Conservation (phyloP, 2,888 invertebrate species). For the Azorinus chamasolen region DNA sequence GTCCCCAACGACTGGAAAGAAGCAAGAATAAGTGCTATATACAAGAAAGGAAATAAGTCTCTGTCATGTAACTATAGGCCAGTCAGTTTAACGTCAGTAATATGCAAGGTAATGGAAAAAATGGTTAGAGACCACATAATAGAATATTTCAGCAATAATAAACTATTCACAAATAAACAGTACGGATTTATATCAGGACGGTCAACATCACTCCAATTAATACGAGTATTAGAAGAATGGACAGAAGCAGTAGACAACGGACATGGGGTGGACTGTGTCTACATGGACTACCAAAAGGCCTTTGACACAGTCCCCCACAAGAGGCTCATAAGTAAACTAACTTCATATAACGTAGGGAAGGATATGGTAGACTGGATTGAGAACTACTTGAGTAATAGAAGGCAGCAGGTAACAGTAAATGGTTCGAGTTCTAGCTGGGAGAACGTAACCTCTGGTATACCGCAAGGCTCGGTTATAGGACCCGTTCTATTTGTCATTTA, state of each 20-base stretch:
- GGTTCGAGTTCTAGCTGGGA: no score
- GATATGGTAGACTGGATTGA: conserved; percentile 5
- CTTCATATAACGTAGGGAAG: neutral
- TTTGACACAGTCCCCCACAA: conserved; percentile 9
- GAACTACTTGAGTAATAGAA: neutral
- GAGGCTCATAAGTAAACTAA: neutral
- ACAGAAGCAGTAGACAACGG: neutral
- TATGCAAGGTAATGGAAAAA: neutral
- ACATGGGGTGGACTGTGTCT: neutral
- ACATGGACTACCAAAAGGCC: conserved; percentile 5
- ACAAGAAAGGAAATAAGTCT: neutral
- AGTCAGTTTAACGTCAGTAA: neutral
- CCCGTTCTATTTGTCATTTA: conserved; percentile 30
- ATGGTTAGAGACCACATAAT: neutral
- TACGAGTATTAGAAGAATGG: no score
- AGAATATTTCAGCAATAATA: no score
- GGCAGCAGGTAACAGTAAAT: neutral
- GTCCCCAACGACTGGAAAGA: neutral
- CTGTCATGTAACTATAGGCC: neutral
- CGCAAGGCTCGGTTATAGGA: conserved; percentile 4
- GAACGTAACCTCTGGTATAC: conserved; percentile 2
- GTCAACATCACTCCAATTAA: no score
- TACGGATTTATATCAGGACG: neutral
- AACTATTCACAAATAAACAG: no score
- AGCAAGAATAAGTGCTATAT: neutral